phyloP scores from a whole-genome alignment of 2,797 vertebrate genomes.

The Spatula clypeata region DNA sequence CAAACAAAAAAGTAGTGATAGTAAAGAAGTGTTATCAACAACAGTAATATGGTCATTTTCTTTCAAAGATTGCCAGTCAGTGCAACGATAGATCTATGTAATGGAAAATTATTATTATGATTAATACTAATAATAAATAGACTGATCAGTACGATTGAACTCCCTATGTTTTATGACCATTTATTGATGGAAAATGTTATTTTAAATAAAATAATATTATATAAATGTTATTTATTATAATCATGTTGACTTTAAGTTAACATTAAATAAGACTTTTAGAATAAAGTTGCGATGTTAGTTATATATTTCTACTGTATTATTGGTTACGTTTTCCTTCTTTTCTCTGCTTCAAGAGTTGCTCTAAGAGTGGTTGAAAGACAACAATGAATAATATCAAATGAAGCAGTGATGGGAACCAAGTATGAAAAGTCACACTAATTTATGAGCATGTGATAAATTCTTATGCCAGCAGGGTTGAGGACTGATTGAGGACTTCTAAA shows the following conservation, averaged over 20 bases:
- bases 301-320: background rate
- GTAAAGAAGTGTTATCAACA: background rate
- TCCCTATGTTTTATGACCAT: background rate
- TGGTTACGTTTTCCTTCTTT: too few species aligned
- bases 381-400: too few species aligned
- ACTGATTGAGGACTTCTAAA: background rate
- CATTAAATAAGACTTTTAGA: background rate
- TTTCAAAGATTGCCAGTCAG: background rate
- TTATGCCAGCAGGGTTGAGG: too few species aligned
- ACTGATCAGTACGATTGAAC: background rate
- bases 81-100: background rate
- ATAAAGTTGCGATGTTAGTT: background rate
- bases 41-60: background rate
- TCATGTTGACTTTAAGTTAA: background rate
- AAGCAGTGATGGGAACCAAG: too few species aligned
- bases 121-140: background rate
- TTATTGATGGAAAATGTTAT: background rate
- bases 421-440: too few species aligned
- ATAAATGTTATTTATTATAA: too few species aligned
- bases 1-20: background rate
- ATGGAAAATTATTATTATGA: background rate
- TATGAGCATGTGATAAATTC: too few species aligned
- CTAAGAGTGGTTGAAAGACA: background rate
- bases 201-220: too few species aligned
- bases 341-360: background rate